Base-by-base conservation (phyloP, 1,140 invertebrate species). In the Paralvinella palmiformis region DNA sequence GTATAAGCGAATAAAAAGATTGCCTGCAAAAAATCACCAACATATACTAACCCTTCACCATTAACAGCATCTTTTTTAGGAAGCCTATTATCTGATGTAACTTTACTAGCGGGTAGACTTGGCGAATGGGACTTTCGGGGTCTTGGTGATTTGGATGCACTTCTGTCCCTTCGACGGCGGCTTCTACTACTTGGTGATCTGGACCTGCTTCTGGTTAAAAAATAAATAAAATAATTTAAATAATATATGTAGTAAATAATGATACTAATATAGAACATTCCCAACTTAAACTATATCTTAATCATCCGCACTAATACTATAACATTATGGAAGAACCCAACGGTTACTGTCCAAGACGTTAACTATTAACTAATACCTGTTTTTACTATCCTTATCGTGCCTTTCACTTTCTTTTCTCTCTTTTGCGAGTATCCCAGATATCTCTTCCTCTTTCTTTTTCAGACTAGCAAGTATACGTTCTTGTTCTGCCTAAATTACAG, bases 401-500 rank as follows among this genome's bases (percentile, higher is more conserved):
- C n/a, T n/a, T n/a, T n/a, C n/a, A n/a, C n/a, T n/a, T n/a, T n/a
- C n/a, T n/a, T n/a, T n/a, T n/a, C 35, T 67, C 44, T 73, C 72
- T 50, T 66, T 70, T 31, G 59, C 63, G 15, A 72, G 55, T 1
- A 65, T 62, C 36, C 74, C 72, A 41, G 72, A 74, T 2, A 78
- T 73, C 52, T 78, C 74, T 57, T 79, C 77, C 59, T 80, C 76
- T 45, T 75, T 69, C 41, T 74, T 77, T 64, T 76, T 75, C 58
- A 87, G 63, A 22, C 81, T 85, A 61, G 86, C 85, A 70, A 86
- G 84, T 36, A 88, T 84, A 66, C 85, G 84, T 65, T 89, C 86
- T 78, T 88, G 86, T 68, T 89, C 87, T 73, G 88, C 88, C 87
- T 89, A 63, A 65, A 70, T 69, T 61, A 36, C 58, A 66, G 65